Conservation (phyloP, 1,140 invertebrate genomes). For the Drosophila sp. region DNA sequence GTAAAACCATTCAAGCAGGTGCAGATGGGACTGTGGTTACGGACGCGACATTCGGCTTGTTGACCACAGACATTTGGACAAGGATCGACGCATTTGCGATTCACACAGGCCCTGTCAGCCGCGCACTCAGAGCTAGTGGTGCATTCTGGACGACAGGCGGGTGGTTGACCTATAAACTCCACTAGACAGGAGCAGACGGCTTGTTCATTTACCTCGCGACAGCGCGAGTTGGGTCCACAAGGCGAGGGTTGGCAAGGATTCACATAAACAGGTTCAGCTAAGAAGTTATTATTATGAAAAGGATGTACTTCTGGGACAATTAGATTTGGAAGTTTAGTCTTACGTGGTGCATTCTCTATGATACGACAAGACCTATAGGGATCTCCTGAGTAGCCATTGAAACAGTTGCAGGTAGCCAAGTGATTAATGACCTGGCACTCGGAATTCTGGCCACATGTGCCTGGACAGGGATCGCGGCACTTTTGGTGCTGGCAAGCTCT, state of each 20-base stretch:
- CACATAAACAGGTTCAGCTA: conserved; percentile 71
- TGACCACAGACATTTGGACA: conserved; percentile 91
- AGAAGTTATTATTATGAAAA: conserved; percentile 32
- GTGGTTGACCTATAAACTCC: conserved; percentile 90
- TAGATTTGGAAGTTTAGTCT: conserved; percentile 63
- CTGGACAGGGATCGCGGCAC: conserved; percentile 91
- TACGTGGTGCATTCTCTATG: conserved; percentile 87
- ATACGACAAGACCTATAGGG: conserved; percentile 86
- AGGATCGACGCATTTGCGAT: conserved; percentile 92
- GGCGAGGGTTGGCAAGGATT: conserved; percentile 90
- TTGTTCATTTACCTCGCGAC: conserved; percentile 86
- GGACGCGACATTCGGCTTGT: conserved; percentile 90
- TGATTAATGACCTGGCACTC: conserved; percentile 90
- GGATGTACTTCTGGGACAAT: too few species aligned
- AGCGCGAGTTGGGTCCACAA: conserved; percentile 89
- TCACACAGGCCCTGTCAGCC: conserved; percentile 89
- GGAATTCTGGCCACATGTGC: conserved; percentile 90
- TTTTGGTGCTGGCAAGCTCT: conserved; percentile 91
- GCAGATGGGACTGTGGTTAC: conserved; percentile 91
- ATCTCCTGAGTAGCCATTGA: conserved; percentile 89
- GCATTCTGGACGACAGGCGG: conserved; percentile 91
- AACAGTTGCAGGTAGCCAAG: conserved; percentile 90
- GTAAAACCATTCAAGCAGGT: conserved; percentile 89
- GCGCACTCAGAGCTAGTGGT: conserved; percentile 91
- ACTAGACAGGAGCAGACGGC: conserved; percentile 91